A percentile compares a stretch with the other conserved stretches of the same genome.
These are phyloP conservation scores for Haliclona indistincta DNA, from an alignment of 37 sponge, comb jelly and placozoan genomes.

Conservation along the genomic window DNA sequence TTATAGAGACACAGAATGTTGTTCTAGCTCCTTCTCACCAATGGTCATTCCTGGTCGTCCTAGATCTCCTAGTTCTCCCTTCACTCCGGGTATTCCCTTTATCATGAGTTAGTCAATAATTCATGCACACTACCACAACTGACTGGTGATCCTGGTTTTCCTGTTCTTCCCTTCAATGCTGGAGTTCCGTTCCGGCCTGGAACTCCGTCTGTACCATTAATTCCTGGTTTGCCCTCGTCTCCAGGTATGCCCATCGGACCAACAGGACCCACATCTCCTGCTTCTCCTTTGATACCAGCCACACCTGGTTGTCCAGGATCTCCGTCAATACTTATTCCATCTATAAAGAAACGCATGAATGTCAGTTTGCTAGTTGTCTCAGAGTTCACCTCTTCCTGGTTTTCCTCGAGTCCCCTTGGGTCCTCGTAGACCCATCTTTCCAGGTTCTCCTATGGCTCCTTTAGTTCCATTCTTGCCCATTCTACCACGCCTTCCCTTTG, in stretches of 20 bases:
- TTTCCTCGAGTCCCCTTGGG: too few relatives aligned
- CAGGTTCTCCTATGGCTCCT: neutral
- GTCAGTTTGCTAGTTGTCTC: too few relatives aligned
- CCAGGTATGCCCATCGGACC: neutral
- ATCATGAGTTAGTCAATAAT: neutral
- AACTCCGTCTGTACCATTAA: conserved; percentile 7
- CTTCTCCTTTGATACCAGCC: too few relatives aligned
- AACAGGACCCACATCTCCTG: neutral
- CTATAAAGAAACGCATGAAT: too few relatives aligned
- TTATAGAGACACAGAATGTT: too few relatives aligned
- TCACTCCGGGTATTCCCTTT: neutral
- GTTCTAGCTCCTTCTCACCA: neutral
- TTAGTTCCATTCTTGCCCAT: conserved; percentile 1
- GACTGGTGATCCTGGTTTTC: conserved; percentile 4
- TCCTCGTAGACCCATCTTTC: too few relatives aligned
- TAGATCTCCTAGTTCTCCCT: conserved; percentile 16
- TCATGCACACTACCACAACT: neutral
- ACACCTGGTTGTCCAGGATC: too few relatives aligned
- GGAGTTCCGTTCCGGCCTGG: neutral
- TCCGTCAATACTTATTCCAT: too few relatives aligned
- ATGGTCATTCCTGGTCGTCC: conserved; percentile 12
- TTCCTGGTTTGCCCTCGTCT: conserved; percentile 18
- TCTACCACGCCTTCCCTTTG: neutral
- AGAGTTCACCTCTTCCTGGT: too few relatives aligned
- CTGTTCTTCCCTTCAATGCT: neutral